Conservation (phyloP, 2,888 invertebrate genomes). For the Nemoura dubitans region DNA sequence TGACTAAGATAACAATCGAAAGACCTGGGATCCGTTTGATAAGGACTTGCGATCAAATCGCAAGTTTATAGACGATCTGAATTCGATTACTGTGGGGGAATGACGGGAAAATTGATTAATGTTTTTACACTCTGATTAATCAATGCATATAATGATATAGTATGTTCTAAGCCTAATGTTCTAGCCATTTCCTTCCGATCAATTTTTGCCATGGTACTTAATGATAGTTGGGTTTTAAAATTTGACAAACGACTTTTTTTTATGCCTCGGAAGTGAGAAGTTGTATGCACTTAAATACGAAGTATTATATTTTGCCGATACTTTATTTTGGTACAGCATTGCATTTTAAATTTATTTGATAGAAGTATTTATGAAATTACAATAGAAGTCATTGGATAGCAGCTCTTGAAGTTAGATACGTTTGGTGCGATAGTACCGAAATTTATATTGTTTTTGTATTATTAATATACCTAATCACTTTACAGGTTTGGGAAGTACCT, state of each 20-base stretch:
- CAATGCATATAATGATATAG: not conserved
- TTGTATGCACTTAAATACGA: not conserved
- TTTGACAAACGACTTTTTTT: not conserved
- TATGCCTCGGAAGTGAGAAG: not conserved
- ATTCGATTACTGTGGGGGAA: slow-evolving; percentile 13
- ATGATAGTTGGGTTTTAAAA: not conserved
- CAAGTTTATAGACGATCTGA: not conserved
- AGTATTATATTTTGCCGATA: not conserved
- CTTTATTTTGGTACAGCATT: not conserved
- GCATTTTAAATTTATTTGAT: not conserved
- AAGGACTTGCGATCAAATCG: slow-evolving; percentile 3
- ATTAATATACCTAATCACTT: not conserved
- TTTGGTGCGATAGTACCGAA: not conserved
- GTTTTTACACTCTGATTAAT: not conserved
- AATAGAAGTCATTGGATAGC: not conserved
- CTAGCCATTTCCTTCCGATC: not conserved
- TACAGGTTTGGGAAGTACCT: slow-evolving; percentile 19
- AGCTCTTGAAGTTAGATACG: not conserved
- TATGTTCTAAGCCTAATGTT: not conserved
- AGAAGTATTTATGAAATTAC: not conserved
- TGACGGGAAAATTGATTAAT: not conserved
- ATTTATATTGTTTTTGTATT: not conserved
- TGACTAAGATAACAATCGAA: not conserved
- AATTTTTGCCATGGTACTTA: not conserved
- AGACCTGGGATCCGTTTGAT: not conserved